These are phyloP conservation scores for Chrysina gloriosa DNA, from an alignment of 2,888 invertebrate genomes.

Conservation along the genomic window DNA sequence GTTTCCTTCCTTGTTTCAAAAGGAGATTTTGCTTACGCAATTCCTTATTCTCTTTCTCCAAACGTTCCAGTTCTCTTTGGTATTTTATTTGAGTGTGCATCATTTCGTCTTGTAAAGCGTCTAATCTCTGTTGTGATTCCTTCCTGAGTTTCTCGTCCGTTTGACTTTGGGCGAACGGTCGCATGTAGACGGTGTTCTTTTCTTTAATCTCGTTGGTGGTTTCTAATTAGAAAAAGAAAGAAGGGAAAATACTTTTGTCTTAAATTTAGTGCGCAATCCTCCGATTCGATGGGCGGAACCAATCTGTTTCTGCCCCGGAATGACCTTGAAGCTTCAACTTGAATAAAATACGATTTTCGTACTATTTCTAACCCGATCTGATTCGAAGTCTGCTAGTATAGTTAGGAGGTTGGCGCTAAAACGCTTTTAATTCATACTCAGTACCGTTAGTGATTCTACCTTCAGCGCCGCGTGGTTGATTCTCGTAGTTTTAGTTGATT, in stretches of 20 bases:
- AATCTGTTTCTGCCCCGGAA: too few species aligned
- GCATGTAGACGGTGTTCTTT: conserved; percentile 69
- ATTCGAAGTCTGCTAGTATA: too few species aligned
- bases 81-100: conserved; percentile 95
- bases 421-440: too few species aligned
- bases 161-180: conserved; percentile 58
- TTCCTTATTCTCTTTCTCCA: conserved; percentile 97
- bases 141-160: conserved; percentile 68
- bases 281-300: too few species aligned
- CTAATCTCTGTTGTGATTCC: conserved; percentile 73
- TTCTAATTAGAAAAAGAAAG: conserved; percentile 57
- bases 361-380: too few species aligned
- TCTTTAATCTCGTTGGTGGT: conserved; percentile 69
- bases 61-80: conserved; percentile 92
- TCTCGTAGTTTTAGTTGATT: too few species aligned
- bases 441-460: too few species aligned
- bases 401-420: too few species aligned
- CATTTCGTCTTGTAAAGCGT: conserved; percentile 89
- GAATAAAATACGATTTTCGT: too few species aligned
- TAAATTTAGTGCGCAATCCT: too few species aligned
- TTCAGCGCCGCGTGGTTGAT: too few species aligned
- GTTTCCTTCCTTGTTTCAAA: conserved; percentile 77
- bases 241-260: not conserved
- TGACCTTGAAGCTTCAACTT: too few species aligned
- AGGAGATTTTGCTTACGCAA: conserved; percentile 88